Base-by-base conservation (phyloP, 2,113 vertebrate species). In the Saccopteryx leptura region DNA sequence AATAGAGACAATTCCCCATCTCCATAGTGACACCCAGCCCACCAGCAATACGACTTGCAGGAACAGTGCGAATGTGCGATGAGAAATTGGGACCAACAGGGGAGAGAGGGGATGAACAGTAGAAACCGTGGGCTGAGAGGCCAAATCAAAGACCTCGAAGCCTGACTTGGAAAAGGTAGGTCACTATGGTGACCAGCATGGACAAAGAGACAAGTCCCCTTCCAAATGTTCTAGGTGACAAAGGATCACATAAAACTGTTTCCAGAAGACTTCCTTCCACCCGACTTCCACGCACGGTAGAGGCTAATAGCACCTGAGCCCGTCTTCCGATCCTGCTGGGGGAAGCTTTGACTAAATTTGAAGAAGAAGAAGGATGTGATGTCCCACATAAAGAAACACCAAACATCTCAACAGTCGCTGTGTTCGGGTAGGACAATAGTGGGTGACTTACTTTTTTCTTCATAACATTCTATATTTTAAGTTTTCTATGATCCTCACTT, bases 401-500 rank as follows among this genome's bases (percentile, higher is more conserved):
- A 65, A 81, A 94, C 81, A 81, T 46, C 26, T 92, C 78, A 94
- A 89, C 78, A 75, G 13, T 54, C 80, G 56, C 50, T 96, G 56
- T 88, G 89, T 92, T 65, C 1, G 56, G 31, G 58, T 93, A 75
- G 2, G 69, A 21, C 63, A 93, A 93, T 69, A 74, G 6, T 83
- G 54, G 66, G 23, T 88, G 46, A 78, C 28, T 48, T 81, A 90
- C 74, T 86, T 91, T 79, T 87, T 93, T 60, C 50, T 86, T 56
- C 89, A 58, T 92, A 46, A 58, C 76, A 60, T 76, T 85, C 28
- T 74, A 9, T 85, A 90, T 91, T 94, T 86, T 24, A 96, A 96
- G 68, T 97, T 94, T 94, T 92, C 89, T 93, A 31, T 87, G 58
- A 65, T 69, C 86, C 48, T 80, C 52, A 75, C 58, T 97, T 92